phyloP scores from a whole-genome alignment of 1,140 invertebrate species.

The Dendrolimus kikuchii region DNA sequence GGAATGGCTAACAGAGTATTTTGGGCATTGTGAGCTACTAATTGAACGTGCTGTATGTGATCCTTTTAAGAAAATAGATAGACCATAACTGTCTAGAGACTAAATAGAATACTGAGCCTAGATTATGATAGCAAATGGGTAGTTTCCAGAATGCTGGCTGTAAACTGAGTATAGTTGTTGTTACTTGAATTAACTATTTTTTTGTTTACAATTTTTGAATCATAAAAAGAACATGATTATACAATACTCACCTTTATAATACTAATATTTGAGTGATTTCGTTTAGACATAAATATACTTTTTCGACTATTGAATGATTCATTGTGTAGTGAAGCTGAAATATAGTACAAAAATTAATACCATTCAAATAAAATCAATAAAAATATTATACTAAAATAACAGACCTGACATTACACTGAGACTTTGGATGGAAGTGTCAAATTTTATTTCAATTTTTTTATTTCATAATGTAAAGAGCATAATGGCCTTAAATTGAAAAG shows the following conservation, averaged over 20 bases:
- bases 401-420: conserved; percentile 67
- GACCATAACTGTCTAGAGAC: no score
- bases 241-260: conserved; percentile 41
- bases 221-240: conserved; percentile 4
- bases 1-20: no score
- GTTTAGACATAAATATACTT: conserved; percentile 56
- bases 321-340: conserved; percentile 59
- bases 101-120: no score
- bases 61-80: no score
- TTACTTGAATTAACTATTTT: no score
- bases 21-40: no score
- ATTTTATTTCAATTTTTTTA: conserved; percentile 5
- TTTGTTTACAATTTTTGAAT: not conserved
- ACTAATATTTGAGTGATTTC: conserved; percentile 45
- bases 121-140: no score
- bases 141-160: no score
- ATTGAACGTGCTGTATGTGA: no score
- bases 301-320: conserved; percentile 52
- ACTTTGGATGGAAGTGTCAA: conserved; percentile 59
- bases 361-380: conserved; percentile 7
- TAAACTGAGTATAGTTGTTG: no score
- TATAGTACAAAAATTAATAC: conserved; percentile 9
- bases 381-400: conserved; percentile 20
- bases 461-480: no score
- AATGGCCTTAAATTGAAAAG: no score